Percentiles rank a stretch among this genome's conserved stretches.
Evolutionary conservation across 2,797 vertebrate species (phyloP).

Genomic region (Sparus aurata): DNA sequence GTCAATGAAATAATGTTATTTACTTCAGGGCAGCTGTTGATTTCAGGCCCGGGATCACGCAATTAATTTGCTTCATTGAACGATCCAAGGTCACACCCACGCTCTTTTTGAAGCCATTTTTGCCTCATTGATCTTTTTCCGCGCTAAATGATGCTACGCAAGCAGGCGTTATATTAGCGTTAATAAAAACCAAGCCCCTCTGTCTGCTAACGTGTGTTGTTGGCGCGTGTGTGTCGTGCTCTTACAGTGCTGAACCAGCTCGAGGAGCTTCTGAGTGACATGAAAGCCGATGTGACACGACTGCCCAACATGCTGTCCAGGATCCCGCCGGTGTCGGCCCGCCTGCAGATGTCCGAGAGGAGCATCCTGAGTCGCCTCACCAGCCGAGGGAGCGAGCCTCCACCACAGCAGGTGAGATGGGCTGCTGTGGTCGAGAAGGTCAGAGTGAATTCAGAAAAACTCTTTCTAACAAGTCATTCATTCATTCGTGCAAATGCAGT

Average conservation of each 20-base stretch:
- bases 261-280: constrained; percentile 97
- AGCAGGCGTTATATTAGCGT: neutral
- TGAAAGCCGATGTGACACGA: constrained; percentile 98
- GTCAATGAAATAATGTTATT: constrained; percentile 32
- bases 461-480: no score
- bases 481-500: neutral
- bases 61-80: constrained; percentile 30
- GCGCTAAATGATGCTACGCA: neutral
- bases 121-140: neutral
- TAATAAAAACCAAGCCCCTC: neutral
- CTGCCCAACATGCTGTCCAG: constrained; percentile 97
- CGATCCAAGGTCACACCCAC: constrained; percentile 18
- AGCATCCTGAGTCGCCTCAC: constrained; percentile 98
- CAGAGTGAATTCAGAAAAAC: neutral
- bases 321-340: constrained; percentile 95
- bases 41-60: constrained; percentile 40
- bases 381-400: constrained; percentile 92
- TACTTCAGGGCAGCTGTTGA: constrained; percentile 39
- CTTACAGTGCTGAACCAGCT: constrained; percentile 96
- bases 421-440: no score
- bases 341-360: constrained; percentile 98
- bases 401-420: constrained; percentile 89
- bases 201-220: neutral
- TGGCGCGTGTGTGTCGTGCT: constrained; percentile 21
- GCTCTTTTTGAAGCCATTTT: neutral